Base-by-base conservation (phyloP, 2,888 invertebrate genomes). In the Yponomeuta plumbellus region DNA sequence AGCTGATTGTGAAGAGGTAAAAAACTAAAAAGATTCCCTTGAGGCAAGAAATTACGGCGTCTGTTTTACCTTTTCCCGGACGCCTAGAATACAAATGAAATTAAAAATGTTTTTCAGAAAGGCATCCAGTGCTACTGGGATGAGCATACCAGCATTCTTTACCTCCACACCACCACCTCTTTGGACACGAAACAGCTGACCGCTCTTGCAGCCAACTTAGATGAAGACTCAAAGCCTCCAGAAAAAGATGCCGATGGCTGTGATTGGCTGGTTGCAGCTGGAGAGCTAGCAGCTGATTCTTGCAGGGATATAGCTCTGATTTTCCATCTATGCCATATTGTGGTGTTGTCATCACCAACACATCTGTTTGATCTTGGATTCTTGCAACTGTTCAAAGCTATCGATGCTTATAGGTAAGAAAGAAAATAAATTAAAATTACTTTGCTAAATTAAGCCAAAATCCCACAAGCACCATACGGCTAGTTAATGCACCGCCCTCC, bases 251-350 rank as follows among this genome's bases (percentile, higher is more conserved):
- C 88, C 0, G 90, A 89, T 65, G 81, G 87, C 11, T 81, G 85
- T 0, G 80, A 95, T 78, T 96, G 95, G 86, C 88, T 96, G 66
- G 93, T 94, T 58, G 92, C 94, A 0, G 83, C 88, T 0, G 92
- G 92, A 0, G 89, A 92, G 68, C 77, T 91, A 52, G 86, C 91
- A 0, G 77, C 83, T 0, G 92, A 91, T 20, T 82, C 91, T 1
- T 95, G 96, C 21, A 94, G 94, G 74, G 93, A 94, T 59, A 86
- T 98, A 66, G 92, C 97, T 2, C 89, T 97, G 69, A 87, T 97
- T 20, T 95, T 97, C 78, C 95, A 96, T 74, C 86, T 96, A 61
- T 97, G 97, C 69, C 97, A 97, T 76, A 93, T 97, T 69, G 92
- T 97, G 21, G 81, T 92, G 58, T 75, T 80, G 70, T 93, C 77